Evolutionary conservation across 2,113 vertebrate species (phyloP).

Genomic region (Rissa tridactyla): DNA sequence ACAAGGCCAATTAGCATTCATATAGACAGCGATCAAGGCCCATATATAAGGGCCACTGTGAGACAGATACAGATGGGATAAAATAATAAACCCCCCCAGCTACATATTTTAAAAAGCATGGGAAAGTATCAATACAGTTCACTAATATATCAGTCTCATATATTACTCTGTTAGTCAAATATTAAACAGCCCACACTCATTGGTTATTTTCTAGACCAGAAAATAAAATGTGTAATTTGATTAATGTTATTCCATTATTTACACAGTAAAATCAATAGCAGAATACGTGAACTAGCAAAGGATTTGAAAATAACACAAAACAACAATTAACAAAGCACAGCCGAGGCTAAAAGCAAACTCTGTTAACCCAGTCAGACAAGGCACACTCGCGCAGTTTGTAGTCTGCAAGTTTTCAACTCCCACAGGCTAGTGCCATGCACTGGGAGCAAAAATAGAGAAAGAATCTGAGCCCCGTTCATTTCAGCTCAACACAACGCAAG

Average conservation of each 20-base stretch:
- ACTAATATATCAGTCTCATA: not conserved
- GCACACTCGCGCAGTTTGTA: not conserved
- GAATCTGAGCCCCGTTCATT: not conserved
- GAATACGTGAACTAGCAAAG: not conserved
- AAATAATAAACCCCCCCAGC: not conserved
- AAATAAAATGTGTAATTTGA: not conserved
- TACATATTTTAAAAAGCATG: not conserved
- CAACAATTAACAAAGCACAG: not conserved
- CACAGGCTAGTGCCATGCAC: fast-evolving
- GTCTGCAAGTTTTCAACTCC: not conserved
- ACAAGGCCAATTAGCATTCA: too few relatives aligned
- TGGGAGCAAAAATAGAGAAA: not conserved
- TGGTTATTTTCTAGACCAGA: not conserved
- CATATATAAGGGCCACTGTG: not conserved
- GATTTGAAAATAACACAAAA: not conserved
- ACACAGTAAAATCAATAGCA: not conserved
- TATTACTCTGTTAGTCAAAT: not conserved
- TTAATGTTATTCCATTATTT: not conserved
- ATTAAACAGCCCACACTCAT: not conserved
- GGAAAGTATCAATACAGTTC: not conserved
- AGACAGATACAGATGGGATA: not conserved
- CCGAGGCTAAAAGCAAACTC: not conserved
- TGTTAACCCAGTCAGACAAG: not conserved
- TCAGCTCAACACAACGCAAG: not conserved
- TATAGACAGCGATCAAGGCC: not conserved